Percentiles rank a stretch among this genome's conserved stretches.
Evolutionary conservation across 2,113 vertebrate genomes (phyloP).

Genomic region (Amphiprion ocellaris): DNA sequence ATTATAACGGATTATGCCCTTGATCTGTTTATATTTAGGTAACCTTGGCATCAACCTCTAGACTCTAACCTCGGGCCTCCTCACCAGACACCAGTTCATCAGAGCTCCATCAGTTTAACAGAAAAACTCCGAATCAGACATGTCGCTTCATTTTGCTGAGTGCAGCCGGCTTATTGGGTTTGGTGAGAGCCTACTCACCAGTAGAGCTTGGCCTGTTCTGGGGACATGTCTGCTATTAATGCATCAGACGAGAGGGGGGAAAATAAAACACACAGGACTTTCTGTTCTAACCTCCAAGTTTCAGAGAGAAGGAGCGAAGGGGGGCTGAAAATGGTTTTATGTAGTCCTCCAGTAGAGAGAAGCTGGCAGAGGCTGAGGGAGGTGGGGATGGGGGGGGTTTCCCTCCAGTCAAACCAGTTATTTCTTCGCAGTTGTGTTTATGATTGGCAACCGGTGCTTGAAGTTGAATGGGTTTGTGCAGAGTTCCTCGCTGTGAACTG

Average conservation of each 20-base stretch:
- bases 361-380: not conserved
- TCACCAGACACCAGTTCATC: constrained; percentile 32
- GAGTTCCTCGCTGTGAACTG: not conserved
- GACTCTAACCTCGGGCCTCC: constrained; percentile 22
- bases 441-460: constrained; percentile 28
- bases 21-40: constrained; percentile 72
- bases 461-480: constrained; percentile 2
- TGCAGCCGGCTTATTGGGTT: constrained; percentile 57
- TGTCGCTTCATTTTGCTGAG: constrained; percentile 49
- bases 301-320: constrained; percentile 17
- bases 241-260: constrained; percentile 32
- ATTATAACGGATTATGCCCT: constrained; percentile 57
- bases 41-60: constrained; percentile 57
- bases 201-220: constrained; percentile 48
- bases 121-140: constrained; percentile 31
- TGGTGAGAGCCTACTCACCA: constrained; percentile 53
- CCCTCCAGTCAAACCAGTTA: constrained; percentile 29
- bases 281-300: constrained; percentile 56
- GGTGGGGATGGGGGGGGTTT: not conserved
- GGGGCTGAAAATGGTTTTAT: constrained; percentile 40
- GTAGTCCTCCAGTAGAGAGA: constrained; percentile 39
- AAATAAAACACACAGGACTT: constrained; percentile 54
- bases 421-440: constrained; percentile 25
- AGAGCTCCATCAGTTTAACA: constrained; percentile 42
- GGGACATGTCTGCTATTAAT: constrained; percentile 70